Evolutionary conservation across 2,113 vertebrate species (phyloP), one percentile per base, ranked within the genome.

Genomic region (Seriola rivoliana): DNA sequence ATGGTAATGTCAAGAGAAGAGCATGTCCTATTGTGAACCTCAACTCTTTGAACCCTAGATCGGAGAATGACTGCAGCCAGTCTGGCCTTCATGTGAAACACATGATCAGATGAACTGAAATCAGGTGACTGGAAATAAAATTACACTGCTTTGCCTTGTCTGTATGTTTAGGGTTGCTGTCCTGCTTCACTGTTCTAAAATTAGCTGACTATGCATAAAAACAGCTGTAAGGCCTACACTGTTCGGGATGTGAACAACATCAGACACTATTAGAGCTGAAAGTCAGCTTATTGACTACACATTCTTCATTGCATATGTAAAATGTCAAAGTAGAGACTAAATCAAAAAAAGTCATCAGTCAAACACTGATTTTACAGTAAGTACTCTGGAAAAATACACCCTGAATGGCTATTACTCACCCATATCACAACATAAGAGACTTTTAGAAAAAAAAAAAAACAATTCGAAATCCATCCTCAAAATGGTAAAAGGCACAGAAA

Each of bases 11-110:
- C 34, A 86, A 46, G 44, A 77, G 17, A 76, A 36, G 19, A 36
- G 12, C 4, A 65, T 50, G 38, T 14, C 7, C 40, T 21, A 25
- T 32, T 66, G 74, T 9, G 7, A 50, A 54, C 4, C 14, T 74
- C 36, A 14, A 58, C 52, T 12, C n/a, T 38, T 58, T 67, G 23
- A 25, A 55, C 64, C 64, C 32, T 12, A 34, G 5, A 25, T 14
- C 5, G 54, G 12, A 63, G 16, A 4, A 55, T 32, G n/a, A 63
- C 38, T 46, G 12, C 17, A 42, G 36, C 32, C n/a, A 19, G 13
- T 50, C 54, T 21, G 38, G 50, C 77, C 19, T 34, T 72, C 57
- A 83, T 40, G 73, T 50, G 67, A 86, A 65, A 67, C 77, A 54
- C 65, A 59, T 65, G 17, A 78, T 67, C 71, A 71, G 60, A 0